Evolutionary conservation across 2,888 invertebrate genomes (phyloP).

Genomic region (Noctua janthe): DNA sequence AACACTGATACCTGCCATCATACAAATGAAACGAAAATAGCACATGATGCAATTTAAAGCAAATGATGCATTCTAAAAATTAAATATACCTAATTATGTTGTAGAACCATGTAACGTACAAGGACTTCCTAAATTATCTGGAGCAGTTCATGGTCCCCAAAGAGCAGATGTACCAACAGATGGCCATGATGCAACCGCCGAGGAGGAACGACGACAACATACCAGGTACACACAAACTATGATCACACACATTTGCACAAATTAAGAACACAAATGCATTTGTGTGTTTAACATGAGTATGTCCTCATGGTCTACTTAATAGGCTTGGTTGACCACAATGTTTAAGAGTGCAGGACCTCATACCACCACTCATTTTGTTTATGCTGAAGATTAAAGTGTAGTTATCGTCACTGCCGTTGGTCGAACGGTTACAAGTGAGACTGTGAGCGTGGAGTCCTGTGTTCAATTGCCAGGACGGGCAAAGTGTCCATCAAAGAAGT

Average conservation of each 20-base stretch:
- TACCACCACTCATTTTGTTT: background rate
- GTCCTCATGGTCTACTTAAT: background rate
- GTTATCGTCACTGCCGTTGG: background rate
- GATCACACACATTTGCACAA: background rate
- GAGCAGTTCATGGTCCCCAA: slow-evolving; percentile 91
- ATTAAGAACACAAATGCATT: background rate
- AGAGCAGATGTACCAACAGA: slow-evolving; percentile 86
- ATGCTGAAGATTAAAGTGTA: background rate
- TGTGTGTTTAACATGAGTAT: background rate
- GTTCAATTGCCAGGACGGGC: background rate
- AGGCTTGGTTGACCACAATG: too few relatives aligned
- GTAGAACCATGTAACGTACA: slow-evolving; percentile 92
- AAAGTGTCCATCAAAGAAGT: background rate
- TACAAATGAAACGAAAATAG: background rate
- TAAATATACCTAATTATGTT: too few relatives aligned
- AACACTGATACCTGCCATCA: background rate
- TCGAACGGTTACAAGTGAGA: too few relatives aligned
- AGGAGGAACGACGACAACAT: slow-evolving; percentile 78
- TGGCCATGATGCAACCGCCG: slow-evolving; percentile 84
- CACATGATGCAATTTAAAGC: background rate
- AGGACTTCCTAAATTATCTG: slow-evolving; percentile 92
- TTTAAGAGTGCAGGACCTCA: background rate
- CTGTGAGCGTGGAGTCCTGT: too few relatives aligned
- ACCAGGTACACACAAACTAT: slow-evolving; percentile 74
- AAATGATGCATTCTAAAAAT: background rate